Evolutionary conservation across 2,797 vertebrate genomes (phyloP).

Genomic region (Xiphophorus birchmanni): DNA sequence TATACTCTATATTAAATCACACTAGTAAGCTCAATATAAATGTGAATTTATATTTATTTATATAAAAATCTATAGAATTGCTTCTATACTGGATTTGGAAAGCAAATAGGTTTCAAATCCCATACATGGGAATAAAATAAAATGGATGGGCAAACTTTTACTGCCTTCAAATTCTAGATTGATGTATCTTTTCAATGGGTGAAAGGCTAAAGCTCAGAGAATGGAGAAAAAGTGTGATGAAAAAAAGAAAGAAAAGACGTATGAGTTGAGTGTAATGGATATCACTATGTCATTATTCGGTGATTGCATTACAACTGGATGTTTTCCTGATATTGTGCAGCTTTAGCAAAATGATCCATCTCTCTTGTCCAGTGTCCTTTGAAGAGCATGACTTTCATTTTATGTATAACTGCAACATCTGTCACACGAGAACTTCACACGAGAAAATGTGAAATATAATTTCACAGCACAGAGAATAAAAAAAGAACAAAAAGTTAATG

Average conservation of each 20-base stretch:
- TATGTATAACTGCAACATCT: background rate
- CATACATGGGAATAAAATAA: background rate
- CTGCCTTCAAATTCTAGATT: background rate
- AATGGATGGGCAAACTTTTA: background rate
- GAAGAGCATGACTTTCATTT: background rate
- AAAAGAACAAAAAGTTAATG: background rate
- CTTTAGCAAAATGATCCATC: background rate
- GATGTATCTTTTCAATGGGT: background rate
- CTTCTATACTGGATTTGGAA: background rate
- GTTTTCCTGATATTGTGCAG: background rate
- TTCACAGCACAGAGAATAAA: background rate
- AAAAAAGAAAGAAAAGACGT: background rate
- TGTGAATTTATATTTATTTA: background rate
- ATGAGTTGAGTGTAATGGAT: background rate
- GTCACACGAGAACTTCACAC: background rate
- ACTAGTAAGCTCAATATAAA: background rate
- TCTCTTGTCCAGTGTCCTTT: background rate
- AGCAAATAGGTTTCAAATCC: background rate
- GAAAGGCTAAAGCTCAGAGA: background rate
- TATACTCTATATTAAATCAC: background rate
- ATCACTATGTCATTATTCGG: background rate
- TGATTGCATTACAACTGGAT: background rate
- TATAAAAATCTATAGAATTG: background rate
- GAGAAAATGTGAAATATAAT: background rate
- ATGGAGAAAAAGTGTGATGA: background rate